Conservation (phyloP, 2,113 vertebrate genomes). For the Salvelinus sp. region DNA sequence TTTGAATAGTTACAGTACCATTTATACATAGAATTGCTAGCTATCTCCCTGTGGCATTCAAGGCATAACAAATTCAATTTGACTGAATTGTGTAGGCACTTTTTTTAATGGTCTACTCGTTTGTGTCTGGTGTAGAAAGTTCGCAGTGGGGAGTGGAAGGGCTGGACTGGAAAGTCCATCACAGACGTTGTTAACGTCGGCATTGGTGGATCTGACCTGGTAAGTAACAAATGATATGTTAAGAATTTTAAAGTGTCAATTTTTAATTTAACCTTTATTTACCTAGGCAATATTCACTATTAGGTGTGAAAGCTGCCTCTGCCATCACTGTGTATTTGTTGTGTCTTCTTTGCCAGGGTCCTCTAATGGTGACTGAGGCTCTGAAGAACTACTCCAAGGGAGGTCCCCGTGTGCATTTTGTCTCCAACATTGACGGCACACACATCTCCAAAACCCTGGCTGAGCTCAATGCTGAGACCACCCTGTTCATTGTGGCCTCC, state of each 20-base stretch:
- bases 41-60: neutral
- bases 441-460: constrained; percentile 93
- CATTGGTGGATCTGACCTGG: constrained; percentile 96
- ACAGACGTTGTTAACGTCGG: constrained; percentile 93
- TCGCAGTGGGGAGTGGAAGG: constrained; percentile 92
- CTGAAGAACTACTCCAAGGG: constrained; percentile 90
- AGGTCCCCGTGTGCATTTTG: constrained; percentile 92
- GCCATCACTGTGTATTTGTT: neutral
- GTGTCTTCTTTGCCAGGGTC: constrained; percentile 77
- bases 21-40: neutral
- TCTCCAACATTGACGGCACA: constrained; percentile 98
- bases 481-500: constrained; percentile 93
- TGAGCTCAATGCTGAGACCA: constrained; percentile 84
- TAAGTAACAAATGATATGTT: constrained; percentile 58
- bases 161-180: constrained; percentile 89
- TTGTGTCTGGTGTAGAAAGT: constrained; percentile 76
- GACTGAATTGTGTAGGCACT: neutral
- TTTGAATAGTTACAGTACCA: neutral
- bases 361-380: constrained; percentile 96
- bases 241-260: no score
- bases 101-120: neutral
- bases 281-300: neutral
- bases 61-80: neutral
- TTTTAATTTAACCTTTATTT: no score
- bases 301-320: neutral